phyloP scores from a whole-genome alignment of 2,888 invertebrate species.

The Eupithecia subfuscata region DNA sequence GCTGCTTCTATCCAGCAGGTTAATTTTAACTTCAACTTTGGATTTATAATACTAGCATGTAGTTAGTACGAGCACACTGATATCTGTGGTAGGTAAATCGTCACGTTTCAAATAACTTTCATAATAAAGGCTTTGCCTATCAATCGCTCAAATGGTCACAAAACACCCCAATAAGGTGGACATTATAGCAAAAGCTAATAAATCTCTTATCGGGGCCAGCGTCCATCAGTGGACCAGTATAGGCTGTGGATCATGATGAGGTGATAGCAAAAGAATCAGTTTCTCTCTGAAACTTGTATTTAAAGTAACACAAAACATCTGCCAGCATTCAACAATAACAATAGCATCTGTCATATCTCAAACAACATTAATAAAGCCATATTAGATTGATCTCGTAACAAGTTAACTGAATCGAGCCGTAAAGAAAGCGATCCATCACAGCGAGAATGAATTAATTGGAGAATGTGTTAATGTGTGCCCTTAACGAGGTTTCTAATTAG shows the following conservation, averaged over 20 bases:
- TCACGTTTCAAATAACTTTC: background rate
- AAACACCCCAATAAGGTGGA: background rate
- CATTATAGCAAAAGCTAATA: background rate
- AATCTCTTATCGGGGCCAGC: background rate
- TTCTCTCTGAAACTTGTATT: background rate
- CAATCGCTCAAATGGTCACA: background rate
- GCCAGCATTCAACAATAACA: conserved; percentile 11
- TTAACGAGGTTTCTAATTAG: conserved; percentile 35
- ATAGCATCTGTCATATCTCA: conserved; percentile 23
- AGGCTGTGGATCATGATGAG: background rate
- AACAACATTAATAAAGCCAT: conserved; percentile 22
- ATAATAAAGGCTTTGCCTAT: background rate
- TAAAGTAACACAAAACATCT: background rate
- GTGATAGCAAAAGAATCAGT: background rate
- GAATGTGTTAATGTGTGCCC: conserved; percentile 35
- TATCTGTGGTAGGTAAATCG: background rate
- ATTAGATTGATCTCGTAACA: conserved; percentile 38
- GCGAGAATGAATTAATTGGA: conserved; percentile 41
- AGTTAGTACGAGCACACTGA: background rate
- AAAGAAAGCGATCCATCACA: conserved; percentile 43
- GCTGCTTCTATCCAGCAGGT: conserved; percentile 10
- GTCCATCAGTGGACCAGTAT: background rate
- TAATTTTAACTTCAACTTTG: conserved; percentile 4
- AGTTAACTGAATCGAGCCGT: conserved; percentile 43
- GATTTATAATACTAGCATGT: background rate